Evolutionary conservation across 2,113 vertebrate genomes (phyloP).

Genomic region (Eretmochelys imbricata): DNA sequence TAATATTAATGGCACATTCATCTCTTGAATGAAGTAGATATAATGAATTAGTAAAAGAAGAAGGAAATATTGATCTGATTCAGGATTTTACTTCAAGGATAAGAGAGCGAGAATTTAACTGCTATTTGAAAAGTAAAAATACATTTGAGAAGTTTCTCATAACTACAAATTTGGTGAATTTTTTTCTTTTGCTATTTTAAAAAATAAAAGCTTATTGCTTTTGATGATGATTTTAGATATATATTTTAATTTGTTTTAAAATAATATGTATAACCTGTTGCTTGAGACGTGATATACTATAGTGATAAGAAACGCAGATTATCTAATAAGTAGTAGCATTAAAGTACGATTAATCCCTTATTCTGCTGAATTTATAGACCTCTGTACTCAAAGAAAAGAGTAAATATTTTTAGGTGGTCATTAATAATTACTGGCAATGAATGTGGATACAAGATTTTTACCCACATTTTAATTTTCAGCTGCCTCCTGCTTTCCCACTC

Average conservation of each 20-base stretch:
- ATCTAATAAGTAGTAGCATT: not conserved
- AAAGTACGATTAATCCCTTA: not conserved
- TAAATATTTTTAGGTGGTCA: not conserved
- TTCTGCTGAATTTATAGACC: not conserved
- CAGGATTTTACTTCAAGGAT: constrained; percentile 65
- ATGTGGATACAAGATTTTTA: not conserved
- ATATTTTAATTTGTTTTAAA: not conserved
- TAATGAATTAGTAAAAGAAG: constrained; percentile 80
- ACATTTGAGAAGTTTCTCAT: not conserved
- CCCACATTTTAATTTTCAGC: not conserved
- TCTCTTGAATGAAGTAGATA: constrained; percentile 76
- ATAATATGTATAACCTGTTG: not conserved
- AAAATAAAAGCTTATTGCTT: not conserved
- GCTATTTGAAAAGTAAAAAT: not conserved
- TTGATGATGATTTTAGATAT: not conserved
- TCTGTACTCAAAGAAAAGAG: not conserved
- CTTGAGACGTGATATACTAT: not conserved
- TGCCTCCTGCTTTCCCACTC: not conserved
- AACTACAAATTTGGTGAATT: not conserved
- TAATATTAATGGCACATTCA: constrained; percentile 79
- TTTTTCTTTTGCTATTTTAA: not conserved
- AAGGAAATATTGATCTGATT: constrained; percentile 76
- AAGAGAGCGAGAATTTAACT: not conserved
- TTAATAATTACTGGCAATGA: not conserved
- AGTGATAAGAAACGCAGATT: not conserved